Evolutionary conservation across 2,113 vertebrate species (phyloP).

Genomic region (Leucoraja erinaceus): DNA sequence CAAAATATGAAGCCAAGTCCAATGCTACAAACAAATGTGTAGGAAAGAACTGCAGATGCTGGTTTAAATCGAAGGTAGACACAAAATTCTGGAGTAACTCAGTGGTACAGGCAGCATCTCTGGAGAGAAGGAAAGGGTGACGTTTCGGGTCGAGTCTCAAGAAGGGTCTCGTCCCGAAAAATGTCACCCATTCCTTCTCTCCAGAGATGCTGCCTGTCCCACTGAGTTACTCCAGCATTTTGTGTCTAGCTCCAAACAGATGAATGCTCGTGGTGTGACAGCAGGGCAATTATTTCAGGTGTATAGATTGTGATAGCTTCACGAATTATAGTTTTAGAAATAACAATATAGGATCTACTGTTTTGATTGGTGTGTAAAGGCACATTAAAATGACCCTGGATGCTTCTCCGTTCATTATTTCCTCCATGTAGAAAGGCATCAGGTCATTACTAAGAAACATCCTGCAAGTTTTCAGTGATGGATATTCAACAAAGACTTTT

Average conservation of each 20-base stretch:
- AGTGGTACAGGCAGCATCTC: too few relatives aligned
- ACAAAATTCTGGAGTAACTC: too few relatives aligned
- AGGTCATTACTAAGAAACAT: neutral
- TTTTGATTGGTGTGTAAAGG: neutral
- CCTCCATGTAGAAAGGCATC: neutral
- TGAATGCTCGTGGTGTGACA: neutral
- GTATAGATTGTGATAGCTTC: neutral
- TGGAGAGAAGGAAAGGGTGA: too few relatives aligned
- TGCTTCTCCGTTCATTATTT: neutral
- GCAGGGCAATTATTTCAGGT: neutral
- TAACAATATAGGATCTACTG: neutral
- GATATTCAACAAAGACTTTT: neutral
- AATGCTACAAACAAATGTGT: neutral
- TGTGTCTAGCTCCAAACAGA: too few relatives aligned
- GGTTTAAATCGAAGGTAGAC: too few relatives aligned
- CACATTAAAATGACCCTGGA: neutral
- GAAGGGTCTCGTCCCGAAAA: too few relatives aligned
- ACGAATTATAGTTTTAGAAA: neutral
- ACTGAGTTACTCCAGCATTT: too few relatives aligned
- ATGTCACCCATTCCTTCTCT: too few relatives aligned
- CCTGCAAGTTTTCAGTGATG: neutral
- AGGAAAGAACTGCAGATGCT: too few relatives aligned
- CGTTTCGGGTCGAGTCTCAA: too few relatives aligned
- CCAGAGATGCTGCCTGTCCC: too few relatives aligned
- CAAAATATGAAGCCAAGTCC: neutral